These are phyloP conservation scores for Caenorhabditis sp. DNA, from an alignment of 2,888 invertebrate genomes.

Conservation along the genomic window DNA sequence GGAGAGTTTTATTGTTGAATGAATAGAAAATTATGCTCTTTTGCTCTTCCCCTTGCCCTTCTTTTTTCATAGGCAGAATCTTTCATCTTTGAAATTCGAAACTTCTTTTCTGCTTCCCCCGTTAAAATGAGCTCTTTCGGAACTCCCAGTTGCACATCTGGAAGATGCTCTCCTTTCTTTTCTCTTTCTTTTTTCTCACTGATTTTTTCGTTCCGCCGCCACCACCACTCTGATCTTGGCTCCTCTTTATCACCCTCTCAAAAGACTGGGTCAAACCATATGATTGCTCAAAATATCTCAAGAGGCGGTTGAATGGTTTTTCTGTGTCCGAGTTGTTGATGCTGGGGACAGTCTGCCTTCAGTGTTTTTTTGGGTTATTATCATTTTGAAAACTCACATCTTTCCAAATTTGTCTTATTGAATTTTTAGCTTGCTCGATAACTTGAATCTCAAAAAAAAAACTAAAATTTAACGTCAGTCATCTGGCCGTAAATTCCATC, in stretches of 20 bases:
- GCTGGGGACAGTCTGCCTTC: not conserved
- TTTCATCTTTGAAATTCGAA: constrained; percentile 59
- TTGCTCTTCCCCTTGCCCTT: constrained; percentile 26
- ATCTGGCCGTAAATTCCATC: not conserved
- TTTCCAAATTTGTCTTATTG: no score
- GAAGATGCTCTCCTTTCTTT: constrained; percentile 33
- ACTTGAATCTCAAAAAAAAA: no score
- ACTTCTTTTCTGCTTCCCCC: constrained; percentile 33
- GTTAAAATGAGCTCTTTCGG: constrained; percentile 50
- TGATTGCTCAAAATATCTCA: constrained; percentile 60
- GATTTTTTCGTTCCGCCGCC: constrained; percentile 19
- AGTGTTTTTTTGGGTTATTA: not conserved
- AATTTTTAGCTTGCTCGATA: no score
- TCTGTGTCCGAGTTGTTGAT: not conserved
- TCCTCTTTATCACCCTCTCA: constrained; percentile 65
- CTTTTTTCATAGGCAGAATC: constrained; percentile 22
- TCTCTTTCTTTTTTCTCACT: constrained; percentile 13
- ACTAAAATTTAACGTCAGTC: no score
- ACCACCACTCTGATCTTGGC: constrained; percentile 53
- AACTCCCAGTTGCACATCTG: constrained; percentile 59
- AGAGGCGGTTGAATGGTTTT: constrained; percentile 48
- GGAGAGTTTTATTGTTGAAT: not conserved
- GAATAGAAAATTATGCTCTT: constrained; percentile 10
- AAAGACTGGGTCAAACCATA: constrained; percentile 58
- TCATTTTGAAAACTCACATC: not conserved